Percentiles rank a stretch among this genome's conserved stretches.
Evolutionary conservation across 2,888 invertebrate species (phyloP).

Genomic region (Enchytraeus crypticus): DNA sequence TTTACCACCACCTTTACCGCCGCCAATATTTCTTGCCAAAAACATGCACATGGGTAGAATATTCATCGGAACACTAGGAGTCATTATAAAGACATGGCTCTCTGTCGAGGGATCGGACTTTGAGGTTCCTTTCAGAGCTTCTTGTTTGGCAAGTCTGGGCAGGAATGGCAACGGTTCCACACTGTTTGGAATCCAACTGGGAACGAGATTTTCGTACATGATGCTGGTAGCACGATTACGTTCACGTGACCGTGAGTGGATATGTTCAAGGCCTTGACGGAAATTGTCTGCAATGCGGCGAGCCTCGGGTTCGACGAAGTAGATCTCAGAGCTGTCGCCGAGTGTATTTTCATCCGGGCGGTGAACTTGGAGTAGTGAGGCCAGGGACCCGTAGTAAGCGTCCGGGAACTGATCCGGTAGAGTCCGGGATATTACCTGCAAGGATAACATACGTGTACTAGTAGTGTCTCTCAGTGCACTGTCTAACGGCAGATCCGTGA

Average conservation of each 20-base stretch:
- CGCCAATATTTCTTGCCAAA: constrained; percentile 20
- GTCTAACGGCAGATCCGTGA: background rate
- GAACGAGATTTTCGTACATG: constrained; percentile 21
- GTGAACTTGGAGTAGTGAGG: constrained; percentile 19
- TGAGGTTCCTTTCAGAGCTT: constrained; percentile 8
- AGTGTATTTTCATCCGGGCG: constrained; percentile 22
- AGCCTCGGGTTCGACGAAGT: constrained; percentile 26
- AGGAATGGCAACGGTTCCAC: constrained; percentile 25
- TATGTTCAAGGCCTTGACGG: constrained; percentile 8
- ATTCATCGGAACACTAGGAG: constrained; percentile 24
- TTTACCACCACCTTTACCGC: constrained; percentile 6
- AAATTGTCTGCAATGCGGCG: constrained; percentile 16
- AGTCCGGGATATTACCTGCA: constrained; percentile 12
- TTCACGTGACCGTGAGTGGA: constrained; percentile 11
- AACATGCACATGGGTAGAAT: constrained; percentile 27
- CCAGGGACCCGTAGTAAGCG: constrained; percentile 24
- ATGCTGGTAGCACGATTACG: constrained; percentile 15
- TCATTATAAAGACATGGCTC: constrained; percentile 11
- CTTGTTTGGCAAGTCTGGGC: constrained; percentile 15
- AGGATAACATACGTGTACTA: too few species aligned
- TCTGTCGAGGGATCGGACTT: background rate
- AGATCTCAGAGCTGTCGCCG: constrained; percentile 21
- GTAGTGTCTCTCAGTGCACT: background rate
- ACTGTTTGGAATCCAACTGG: constrained; percentile 24
- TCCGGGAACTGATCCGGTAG: constrained; percentile 27